These are phyloP conservation scores for Henicopernis longicauda DNA, from an alignment of 2,113 vertebrate species.

Conservation along the genomic window DNA sequence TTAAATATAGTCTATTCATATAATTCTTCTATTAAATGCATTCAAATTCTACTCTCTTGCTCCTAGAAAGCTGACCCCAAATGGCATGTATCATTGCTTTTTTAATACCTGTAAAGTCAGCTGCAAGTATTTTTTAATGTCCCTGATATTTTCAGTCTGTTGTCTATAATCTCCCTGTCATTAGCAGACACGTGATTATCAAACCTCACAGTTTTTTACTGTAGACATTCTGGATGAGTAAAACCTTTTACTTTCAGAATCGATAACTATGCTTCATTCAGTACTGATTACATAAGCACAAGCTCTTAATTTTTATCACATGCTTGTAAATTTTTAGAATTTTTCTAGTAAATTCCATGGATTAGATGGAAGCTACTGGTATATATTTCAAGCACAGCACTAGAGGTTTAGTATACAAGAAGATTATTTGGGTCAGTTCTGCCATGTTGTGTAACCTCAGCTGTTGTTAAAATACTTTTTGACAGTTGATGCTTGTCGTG, in stretches of 20 bases:
- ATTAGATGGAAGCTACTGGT: neutral
- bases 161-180: constrained; percentile 28
- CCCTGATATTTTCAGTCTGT: constrained; percentile 15
- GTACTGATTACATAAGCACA: neutral
- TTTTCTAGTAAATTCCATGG: neutral
- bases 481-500: neutral
- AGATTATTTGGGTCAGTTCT: neutral
- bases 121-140: constrained; percentile 6
- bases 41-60: neutral
- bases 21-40: neutral
- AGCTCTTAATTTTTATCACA: neutral
- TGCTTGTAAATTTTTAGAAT: neutral
- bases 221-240: neutral
- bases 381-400: neutral
- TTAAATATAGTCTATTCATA: neutral
- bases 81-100: neutral
- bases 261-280: neutral
- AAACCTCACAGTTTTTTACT: neutral
- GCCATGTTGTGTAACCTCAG: neutral
- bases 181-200: neutral
- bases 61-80: constrained; percentile 30
- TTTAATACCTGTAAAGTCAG: constrained; percentile 29
- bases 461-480: neutral
- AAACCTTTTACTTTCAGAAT: neutral
- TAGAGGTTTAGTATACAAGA: neutral